phyloP scores from a whole-genome alignment of 2,113 vertebrate genomes.

The Cynocephalus volans region DNA sequence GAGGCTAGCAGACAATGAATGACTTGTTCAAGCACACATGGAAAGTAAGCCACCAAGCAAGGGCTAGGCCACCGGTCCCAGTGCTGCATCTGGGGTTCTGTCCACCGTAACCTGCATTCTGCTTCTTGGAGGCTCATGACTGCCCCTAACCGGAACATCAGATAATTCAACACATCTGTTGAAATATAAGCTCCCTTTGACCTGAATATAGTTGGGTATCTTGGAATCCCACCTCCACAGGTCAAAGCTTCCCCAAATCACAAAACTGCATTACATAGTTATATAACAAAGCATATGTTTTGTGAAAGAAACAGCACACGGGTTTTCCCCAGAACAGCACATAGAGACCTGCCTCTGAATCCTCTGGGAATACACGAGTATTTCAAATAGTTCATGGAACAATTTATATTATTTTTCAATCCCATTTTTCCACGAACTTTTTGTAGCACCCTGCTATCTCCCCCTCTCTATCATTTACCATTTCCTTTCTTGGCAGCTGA shows the following conservation, averaged over 20 bases:
- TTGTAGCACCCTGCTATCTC: neutral
- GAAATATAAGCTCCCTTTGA: neutral
- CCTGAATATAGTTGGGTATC: neutral
- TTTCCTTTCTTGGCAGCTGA: neutral
- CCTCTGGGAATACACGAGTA: neutral
- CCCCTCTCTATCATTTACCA: neutral
- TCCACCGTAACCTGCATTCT: neutral
- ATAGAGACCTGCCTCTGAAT: neutral
- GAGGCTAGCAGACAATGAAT: neutral
- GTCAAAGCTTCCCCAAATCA: neutral
- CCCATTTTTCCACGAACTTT: no score
- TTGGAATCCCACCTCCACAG: neutral
- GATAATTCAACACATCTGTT: neutral
- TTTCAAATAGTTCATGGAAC: no score
- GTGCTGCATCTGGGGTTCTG: rapidly evolving
- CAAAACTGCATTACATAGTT: neutral
- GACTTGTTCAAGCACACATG: neutral
- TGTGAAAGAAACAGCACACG: neutral
- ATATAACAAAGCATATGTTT: neutral
- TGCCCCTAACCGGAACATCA: neutral
- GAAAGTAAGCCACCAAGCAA: neutral
- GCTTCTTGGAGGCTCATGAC: neutral
- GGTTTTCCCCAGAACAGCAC: neutral
- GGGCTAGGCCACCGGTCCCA: no score
- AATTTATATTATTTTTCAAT: no score